These are phyloP conservation scores for Stegastes partitus DNA, from an alignment of 2,113 vertebrate genomes.

Conservation along the genomic window DNA sequence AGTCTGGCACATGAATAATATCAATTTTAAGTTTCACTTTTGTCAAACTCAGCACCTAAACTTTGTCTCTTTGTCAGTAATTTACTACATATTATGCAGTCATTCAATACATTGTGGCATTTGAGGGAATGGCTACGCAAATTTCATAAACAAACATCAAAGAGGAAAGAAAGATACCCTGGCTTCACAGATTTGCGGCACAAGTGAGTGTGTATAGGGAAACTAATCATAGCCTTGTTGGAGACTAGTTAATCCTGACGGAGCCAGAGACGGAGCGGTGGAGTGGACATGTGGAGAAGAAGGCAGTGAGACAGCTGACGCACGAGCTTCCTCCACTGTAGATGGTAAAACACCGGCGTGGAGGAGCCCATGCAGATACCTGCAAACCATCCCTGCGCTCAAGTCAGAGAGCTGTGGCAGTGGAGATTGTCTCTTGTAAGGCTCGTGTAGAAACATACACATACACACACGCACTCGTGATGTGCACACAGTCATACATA, in stretches of 20 bases:
- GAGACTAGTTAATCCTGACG: slow-evolving; percentile 48
- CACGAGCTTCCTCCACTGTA: slow-evolving; percentile 51
- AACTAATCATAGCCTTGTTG: slow-evolving; percentile 56
- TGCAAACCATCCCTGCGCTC: slow-evolving; percentile 63
- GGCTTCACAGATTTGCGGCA: slow-evolving; percentile 44
- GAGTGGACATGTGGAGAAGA: slow-evolving; percentile 46
- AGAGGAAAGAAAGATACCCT: slow-evolving; percentile 25
- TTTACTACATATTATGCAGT: slow-evolving; percentile 4
- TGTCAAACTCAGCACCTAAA: slow-evolving; percentile 17
- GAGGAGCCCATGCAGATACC: slow-evolving; percentile 50
- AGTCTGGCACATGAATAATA: slow-evolving; percentile 45
- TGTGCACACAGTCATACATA: slow-evolving; percentile 40
- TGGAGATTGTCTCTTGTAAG: slow-evolving; percentile 77
- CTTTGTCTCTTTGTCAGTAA: slow-evolving; percentile 21
- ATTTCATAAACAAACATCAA: slow-evolving; percentile 15
- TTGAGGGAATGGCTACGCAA: slow-evolving; percentile 4
- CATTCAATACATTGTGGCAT: slow-evolving; percentile 20
- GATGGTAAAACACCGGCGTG: slow-evolving; percentile 15
- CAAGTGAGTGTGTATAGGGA: slow-evolving; percentile 29
- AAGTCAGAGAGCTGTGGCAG: slow-evolving; percentile 60
- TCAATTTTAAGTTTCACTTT: slow-evolving; percentile 1
- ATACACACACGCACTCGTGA: slow-evolving; percentile 42
- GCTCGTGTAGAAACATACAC: slow-evolving; percentile 49
- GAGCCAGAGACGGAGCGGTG: slow-evolving; percentile 39
- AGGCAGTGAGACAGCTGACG: slow-evolving; percentile 84